These are phyloP conservation scores for Rhabdomys dilectus DNA, from an alignment of 2,113 vertebrate genomes.

Conservation along the genomic window DNA sequence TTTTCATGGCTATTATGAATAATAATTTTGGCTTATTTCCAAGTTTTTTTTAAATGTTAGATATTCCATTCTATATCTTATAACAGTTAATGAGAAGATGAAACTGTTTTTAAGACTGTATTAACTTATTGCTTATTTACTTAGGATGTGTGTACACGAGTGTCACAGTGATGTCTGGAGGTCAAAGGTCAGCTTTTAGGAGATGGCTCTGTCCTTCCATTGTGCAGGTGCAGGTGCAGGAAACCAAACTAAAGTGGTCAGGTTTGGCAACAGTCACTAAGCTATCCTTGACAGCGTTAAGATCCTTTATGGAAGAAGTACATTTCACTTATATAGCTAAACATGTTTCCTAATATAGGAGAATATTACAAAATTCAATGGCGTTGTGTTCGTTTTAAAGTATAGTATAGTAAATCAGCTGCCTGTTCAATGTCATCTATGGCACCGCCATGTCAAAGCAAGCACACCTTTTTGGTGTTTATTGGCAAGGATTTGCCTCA, in stretches of 20 bases:
- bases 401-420: constrained; percentile 83
- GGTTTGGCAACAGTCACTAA: neutral
- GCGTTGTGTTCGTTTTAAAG: neutral
- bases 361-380: neutral
- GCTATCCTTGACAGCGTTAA: neutral
- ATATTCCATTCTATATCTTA: neutral
- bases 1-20: constrained; percentile 7
- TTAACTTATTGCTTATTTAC: too few species aligned
- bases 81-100: constrained; percentile 21
- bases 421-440: constrained; percentile 83
- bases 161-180: neutral
- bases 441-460: constrained; percentile 89
- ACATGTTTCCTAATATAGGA: neutral
- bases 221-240: rapidly evolving
- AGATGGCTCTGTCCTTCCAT: neutral
- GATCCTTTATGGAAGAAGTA: constrained; percentile 28
- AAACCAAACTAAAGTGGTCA: neutral
- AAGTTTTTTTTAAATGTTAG: constrained; percentile 28
- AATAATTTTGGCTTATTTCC: constrained; percentile 56
- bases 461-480: constrained; percentile 86
- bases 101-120: neutral
- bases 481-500: constrained; percentile 88
- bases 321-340: neutral
- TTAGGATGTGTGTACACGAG: neutral
- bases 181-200: neutral